A percentile compares a stretch with the other conserved stretches of the same genome.
phyloP scores from a whole-genome alignment of 1,140 invertebrate species.

The Drosophila santomea region DNA sequence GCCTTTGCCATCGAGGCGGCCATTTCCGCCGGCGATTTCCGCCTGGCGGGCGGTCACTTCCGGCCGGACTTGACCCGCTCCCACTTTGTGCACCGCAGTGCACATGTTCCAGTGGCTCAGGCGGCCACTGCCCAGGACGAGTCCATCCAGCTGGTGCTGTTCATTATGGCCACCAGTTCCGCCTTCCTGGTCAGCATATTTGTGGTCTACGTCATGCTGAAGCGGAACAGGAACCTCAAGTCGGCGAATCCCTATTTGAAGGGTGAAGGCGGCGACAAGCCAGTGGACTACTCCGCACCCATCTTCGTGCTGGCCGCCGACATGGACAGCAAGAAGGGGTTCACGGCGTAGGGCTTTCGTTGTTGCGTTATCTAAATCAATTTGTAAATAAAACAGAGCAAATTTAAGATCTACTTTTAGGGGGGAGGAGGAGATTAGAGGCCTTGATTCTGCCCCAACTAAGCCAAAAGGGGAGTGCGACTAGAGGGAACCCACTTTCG shows the following conservation, averaged over 20 bases:
- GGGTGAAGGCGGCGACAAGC: slow-evolving; percentile 48
- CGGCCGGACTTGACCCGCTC: slow-evolving; percentile 74
- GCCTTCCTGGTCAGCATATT: slow-evolving; percentile 83
- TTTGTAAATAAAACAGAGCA: slow-evolving; percentile 69
- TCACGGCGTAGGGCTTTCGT: slow-evolving; percentile 58
- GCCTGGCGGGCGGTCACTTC: slow-evolving; percentile 67
- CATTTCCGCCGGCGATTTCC: slow-evolving; percentile 61
- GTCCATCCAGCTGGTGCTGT: slow-evolving; percentile 79
- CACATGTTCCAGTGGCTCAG: slow-evolving; percentile 51
- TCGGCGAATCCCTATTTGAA: slow-evolving; percentile 34
- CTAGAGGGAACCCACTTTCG: slow-evolving; percentile 23
- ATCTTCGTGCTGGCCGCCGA: slow-evolving; percentile 76
- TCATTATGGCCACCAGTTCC: slow-evolving; percentile 81
- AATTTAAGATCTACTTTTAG: slow-evolving; percentile 50
- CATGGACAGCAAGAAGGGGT: slow-evolving; percentile 53
- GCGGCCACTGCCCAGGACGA: slow-evolving; percentile 67
- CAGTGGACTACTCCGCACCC: slow-evolving; percentile 74
- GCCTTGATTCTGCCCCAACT: slow-evolving; percentile 10
- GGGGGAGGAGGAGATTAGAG: slow-evolving; percentile 19
- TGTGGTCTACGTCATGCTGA: slow-evolving; percentile 83
- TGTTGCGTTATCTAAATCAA: slow-evolving; percentile 67
- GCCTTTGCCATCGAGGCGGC: slow-evolving; percentile 82
- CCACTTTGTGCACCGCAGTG: slow-evolving; percentile 74
- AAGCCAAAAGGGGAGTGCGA: slow-evolving; percentile 45
- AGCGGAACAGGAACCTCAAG: slow-evolving; percentile 65